phyloP scores from a whole-genome alignment of 2,113 vertebrate genomes.

The Bolborhynchus lineola region DNA sequence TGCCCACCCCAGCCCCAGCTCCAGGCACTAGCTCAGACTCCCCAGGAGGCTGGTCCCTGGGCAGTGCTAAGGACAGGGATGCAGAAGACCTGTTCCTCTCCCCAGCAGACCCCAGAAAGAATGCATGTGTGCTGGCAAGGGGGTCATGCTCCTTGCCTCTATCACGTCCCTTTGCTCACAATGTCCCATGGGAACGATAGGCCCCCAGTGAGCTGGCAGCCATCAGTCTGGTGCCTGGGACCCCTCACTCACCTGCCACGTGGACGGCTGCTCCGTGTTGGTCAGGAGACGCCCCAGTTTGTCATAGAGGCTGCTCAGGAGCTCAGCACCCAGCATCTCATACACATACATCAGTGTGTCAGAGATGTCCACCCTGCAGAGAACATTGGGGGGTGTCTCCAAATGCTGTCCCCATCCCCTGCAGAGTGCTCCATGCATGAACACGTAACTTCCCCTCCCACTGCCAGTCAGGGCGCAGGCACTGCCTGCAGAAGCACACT shows the following conservation, averaged over 20 bases:
- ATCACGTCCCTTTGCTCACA: neutral
- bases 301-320: conserved; percentile 97
- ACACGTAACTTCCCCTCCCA: neutral
- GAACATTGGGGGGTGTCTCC: neutral
- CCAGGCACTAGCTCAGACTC: neutral
- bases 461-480: neutral
- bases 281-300: conserved; percentile 95
- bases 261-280: conserved; percentile 88
- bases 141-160: neutral
- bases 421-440: rapidly evolving
- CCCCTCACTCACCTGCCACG: conserved; percentile 89
- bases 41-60: neutral
- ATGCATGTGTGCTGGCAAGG: neutral
- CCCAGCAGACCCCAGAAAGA: neutral
- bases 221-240: neutral
- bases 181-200: rapidly evolving
- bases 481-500: neutral
- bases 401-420: neutral
- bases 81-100: neutral
- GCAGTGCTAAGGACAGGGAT: neutral
- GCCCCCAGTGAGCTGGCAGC: neutral
- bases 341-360: conserved; percentile 99
- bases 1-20: neutral
- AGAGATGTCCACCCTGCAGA: conserved; percentile 94
- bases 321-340: conserved; percentile 97